Evolutionary conservation across 2,888 invertebrate species (phyloP).

Genomic region (Himalopsyche tibetana): DNA sequence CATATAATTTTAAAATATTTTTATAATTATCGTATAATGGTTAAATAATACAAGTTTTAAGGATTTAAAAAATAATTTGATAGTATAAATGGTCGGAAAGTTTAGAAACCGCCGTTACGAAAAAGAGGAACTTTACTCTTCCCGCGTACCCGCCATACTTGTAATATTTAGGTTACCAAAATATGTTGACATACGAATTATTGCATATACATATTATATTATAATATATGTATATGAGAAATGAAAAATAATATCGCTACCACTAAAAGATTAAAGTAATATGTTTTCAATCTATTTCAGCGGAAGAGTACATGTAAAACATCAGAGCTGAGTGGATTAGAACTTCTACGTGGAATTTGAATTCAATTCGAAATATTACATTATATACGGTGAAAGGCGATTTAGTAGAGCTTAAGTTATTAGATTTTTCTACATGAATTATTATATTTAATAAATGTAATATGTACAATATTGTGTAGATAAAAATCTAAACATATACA

Average conservation of each 20-base stretch:
- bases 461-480: too few species aligned
- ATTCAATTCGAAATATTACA: neutral
- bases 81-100: neutral
- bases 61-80: neutral
- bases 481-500: too few species aligned
- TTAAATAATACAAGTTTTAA: too few species aligned
- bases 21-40: too few species aligned
- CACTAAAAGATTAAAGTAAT: slow-evolving; percentile 57
- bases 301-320: neutral
- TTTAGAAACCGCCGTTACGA: neutral
- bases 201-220: slow-evolving; percentile 36
- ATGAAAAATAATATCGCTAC: slow-evolving; percentile 57
- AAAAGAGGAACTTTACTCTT: slow-evolving; percentile 12
- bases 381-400: neutral
- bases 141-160: slow-evolving; percentile 50
- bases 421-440: neutral
- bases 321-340: slow-evolving; percentile 32
- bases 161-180: slow-evolving; percentile 61
- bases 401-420: slow-evolving; percentile 18
- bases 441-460: neutral
- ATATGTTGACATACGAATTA: slow-evolving; percentile 62
- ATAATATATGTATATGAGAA: slow-evolving; percentile 46
- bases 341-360: slow-evolving; percentile 20
- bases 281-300: slow-evolving; percentile 42
- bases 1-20: too few species aligned